Evolutionary conservation across 2,888 invertebrate genomes (phyloP), one percentile per base, ranked within the genome.

Genomic region (Netelia virgata): DNA sequence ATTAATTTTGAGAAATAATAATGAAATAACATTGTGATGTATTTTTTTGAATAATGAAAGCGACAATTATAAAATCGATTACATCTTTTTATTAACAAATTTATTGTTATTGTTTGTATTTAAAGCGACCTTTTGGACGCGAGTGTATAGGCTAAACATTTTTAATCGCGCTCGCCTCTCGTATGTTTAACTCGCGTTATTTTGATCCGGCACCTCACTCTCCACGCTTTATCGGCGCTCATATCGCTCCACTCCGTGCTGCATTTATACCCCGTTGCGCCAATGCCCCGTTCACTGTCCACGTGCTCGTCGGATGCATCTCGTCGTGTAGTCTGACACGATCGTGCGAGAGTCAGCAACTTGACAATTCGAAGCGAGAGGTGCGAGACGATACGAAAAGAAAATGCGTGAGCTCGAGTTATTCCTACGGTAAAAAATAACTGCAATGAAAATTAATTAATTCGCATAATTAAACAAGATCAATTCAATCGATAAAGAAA

Each of bases 121-220:
- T 36, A 36, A 36, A 6, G 6, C 36, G 36, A 36, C 36, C 59
- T 53, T 11, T 74, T 47, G 18, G 43, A 14, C 1, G 47, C 14
- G 47, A 47, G 11, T 47, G 47, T 47, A 47, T 14, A 47, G 47
- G 14, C 47, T 47, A 47, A 14, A 47, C 14, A 47, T 43, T 64
- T 69, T 69, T 57, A 55, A 63, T 57, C 50, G 16, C 64, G 16
- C 14, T 11, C 75, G 55, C 63, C 59, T 72, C 55, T 74, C 66
- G 55, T 63, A 74, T 63, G 59, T 61, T 59, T 36, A 28, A 76
- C 41, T 55, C 43, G 59, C 78, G 74, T 83, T 83, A 83, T 83
- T 83, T 83, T 79, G 78, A 79, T 83, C 78, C 78, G 61, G 61
- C 77, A 72, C 64, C 61, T 68, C 63, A 50, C 20, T 72, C 63